phyloP scores from a whole-genome alignment of 2,797 vertebrate genomes.

The Carduelis carduelis region DNA sequence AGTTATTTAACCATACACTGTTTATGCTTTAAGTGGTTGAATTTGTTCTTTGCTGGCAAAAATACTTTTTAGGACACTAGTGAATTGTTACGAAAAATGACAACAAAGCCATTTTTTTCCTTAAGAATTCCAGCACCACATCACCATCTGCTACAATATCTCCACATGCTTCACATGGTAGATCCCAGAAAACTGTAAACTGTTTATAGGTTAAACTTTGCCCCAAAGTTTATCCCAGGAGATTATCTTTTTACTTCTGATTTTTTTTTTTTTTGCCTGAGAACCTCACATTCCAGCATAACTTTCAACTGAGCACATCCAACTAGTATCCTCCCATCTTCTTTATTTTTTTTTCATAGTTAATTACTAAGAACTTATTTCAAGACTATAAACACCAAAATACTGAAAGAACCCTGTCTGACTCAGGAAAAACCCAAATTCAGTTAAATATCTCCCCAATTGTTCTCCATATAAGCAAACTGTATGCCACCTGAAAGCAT shows the following conservation, averaged over 20 bases:
- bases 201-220: not conserved
- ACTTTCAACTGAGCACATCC: not conserved
- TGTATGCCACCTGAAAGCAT: not conserved
- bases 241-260: not conserved
- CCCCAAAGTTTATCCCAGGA: not conserved
- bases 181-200: not conserved
- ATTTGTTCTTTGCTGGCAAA: not conserved
- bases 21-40: not conserved
- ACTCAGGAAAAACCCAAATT: not conserved
- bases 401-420: not conserved
- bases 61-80: not conserved
- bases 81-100: not conserved
- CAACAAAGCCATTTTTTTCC: not conserved
- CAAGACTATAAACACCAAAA: not conserved
- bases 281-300: not conserved
- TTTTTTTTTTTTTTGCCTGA: not conserved
- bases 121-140: not conserved
- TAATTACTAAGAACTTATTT: not conserved
- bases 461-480: not conserved
- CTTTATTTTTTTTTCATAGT: not conserved
- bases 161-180: not conserved
- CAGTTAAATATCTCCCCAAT: not conserved
- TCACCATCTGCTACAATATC: not conserved
- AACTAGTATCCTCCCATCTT: not conserved
- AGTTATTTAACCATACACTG: not conserved